Evolutionary conservation across 2,113 vertebrate species (phyloP).

Genomic region (Varanus salvator): DNA sequence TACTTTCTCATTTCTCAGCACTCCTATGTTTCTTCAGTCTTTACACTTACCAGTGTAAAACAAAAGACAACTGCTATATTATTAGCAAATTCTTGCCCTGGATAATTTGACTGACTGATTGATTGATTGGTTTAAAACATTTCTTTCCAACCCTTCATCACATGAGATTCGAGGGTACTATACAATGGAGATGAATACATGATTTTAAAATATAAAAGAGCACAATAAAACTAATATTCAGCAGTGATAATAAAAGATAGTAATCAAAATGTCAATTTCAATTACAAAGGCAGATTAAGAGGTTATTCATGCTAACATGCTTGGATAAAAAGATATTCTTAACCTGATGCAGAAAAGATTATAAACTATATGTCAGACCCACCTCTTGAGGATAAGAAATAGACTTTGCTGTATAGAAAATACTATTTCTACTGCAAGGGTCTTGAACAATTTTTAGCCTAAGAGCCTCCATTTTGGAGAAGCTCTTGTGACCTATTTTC

Average conservation of each 20-base stretch:
- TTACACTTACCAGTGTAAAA: not conserved
- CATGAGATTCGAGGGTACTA: not conserved
- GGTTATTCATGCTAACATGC: not conserved
- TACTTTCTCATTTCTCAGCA: no score
- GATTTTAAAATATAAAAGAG: not conserved
- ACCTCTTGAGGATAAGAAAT: not conserved
- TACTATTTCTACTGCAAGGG: not conserved
- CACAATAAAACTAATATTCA: not conserved
- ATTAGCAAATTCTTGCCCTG: not conserved
- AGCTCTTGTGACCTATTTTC: no score
- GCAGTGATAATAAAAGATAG: not conserved
- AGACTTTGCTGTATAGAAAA: fast-evolving
- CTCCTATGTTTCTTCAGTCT: not conserved
- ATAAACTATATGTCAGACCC: not conserved
- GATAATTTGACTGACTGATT: not conserved
- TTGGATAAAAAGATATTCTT: not conserved
- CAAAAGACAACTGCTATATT: not conserved
- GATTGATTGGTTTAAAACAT: not conserved
- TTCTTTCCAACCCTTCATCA: not conserved
- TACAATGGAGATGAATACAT: not conserved
- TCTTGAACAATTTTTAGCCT: no score
- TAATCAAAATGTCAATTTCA: constrained; percentile 4
- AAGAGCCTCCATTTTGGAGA: no score
- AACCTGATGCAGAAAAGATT: not conserved
- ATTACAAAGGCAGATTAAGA: not conserved